phyloP scores from a whole-genome alignment of 2,113 vertebrate genomes.

The Stomatorhinus ivindoensis region DNA sequence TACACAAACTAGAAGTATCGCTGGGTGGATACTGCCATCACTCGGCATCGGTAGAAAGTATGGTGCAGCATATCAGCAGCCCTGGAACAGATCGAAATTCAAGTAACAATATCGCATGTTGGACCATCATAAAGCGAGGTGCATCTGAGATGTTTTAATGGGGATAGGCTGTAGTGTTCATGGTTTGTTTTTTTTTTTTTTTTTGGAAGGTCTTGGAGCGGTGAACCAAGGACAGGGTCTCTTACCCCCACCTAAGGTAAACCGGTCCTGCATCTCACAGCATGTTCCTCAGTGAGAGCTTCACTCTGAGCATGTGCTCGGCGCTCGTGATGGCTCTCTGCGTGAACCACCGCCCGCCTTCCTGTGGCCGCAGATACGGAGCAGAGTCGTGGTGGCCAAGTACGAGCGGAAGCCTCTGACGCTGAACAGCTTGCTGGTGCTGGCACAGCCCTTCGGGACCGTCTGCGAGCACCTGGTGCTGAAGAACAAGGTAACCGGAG shows the following conservation, averaged over 20 bases:
- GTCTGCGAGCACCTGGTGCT: conserved; percentile 58
- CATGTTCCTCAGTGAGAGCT: background rate
- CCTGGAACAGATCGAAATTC: background rate
- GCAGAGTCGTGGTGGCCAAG: conserved; percentile 60
- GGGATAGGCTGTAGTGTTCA: background rate
- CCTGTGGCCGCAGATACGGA: conserved; percentile 40
- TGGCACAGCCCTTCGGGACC: conserved; percentile 52
- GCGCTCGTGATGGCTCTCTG: background rate
- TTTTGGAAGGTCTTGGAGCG: background rate
- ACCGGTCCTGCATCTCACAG: background rate
- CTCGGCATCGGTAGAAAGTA: background rate
- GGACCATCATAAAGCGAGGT: background rate
- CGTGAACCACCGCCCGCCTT: background rate
- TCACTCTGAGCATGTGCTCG: background rate
- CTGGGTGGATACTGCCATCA: background rate
- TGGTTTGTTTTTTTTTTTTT: background rate
- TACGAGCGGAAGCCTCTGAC: conserved; percentile 52
- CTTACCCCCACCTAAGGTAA: conserved; percentile 19
- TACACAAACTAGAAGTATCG: background rate
- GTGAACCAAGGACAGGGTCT: conserved; percentile 1
- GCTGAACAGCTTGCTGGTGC: conserved; percentile 51
- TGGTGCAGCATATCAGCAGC: background rate
- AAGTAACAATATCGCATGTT: background rate
- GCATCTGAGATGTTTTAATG: background rate
- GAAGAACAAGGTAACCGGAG: conserved; percentile 53